Evolutionary conservation across 2,797 vertebrate genomes (phyloP).

Genomic region (Loriculus beryllinus): DNA sequence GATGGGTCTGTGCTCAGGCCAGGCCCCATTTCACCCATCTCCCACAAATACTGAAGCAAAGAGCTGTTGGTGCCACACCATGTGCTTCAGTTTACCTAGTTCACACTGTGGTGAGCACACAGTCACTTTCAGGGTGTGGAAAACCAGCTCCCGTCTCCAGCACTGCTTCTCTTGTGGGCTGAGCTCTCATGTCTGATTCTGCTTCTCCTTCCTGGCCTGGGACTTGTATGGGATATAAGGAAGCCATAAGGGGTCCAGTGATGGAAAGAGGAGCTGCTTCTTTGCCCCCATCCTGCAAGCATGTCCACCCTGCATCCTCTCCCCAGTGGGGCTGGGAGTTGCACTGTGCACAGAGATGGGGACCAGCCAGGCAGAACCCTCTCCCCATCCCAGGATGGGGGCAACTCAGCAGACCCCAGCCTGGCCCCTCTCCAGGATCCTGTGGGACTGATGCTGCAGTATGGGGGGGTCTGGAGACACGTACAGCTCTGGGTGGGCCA

Average conservation of each 20-base stretch:
- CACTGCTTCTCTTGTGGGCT: neutral
- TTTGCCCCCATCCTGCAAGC: neutral
- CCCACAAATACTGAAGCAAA: neutral
- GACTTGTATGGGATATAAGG: neutral
- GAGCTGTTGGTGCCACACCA: fast-evolving
- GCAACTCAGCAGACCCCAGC: neutral
- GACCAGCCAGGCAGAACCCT: neutral
- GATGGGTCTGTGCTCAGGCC: neutral
- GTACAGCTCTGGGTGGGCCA: neutral
- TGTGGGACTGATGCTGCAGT: neutral
- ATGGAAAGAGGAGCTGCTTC: neutral
- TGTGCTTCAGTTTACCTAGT: neutral
- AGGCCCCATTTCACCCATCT: neutral
- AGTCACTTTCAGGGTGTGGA: neutral
- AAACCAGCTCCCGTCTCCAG: neutral
- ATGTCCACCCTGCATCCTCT: neutral
- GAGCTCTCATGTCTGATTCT: fast-evolving
- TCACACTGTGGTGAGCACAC: neutral
- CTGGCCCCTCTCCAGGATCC: neutral
- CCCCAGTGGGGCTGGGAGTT: neutral
- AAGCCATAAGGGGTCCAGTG: neutral
- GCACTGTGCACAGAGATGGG: fast-evolving
- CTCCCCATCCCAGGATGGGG: neutral
- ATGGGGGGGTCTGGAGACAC: fast-evolving
- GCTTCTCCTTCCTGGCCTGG: neutral